Evolutionary conservation across 2,888 invertebrate species (phyloP).

Genomic region (Parnassius glacialis): DNA sequence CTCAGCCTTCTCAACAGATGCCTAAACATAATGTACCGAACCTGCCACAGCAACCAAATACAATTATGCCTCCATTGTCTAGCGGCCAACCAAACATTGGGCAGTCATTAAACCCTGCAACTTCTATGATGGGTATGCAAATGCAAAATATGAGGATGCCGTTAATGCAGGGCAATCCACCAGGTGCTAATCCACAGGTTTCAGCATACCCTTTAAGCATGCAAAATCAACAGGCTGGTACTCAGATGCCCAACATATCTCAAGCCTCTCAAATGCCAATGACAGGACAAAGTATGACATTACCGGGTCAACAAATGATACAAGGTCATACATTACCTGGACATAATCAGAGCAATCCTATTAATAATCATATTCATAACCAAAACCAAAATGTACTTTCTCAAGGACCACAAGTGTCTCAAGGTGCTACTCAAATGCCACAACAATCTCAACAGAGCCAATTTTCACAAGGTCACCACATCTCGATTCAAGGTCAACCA

Average conservation of each 20-base stretch:
- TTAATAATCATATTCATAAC: slow-evolving; percentile 35
- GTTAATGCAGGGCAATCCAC: slow-evolving; percentile 55
- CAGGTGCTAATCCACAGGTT: slow-evolving; percentile 48
- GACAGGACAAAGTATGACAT: slow-evolving; percentile 50
- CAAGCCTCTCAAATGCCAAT: slow-evolving; percentile 44
- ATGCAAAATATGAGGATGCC: slow-evolving; percentile 72
- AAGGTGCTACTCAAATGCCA: slow-evolving; percentile 38
- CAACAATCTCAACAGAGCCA: slow-evolving; percentile 35
- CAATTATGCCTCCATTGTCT: slow-evolving; percentile 51
- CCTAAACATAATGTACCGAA: slow-evolving; percentile 41
- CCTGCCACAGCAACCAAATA: slow-evolving; percentile 52
- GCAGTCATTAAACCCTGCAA: slow-evolving; percentile 54
- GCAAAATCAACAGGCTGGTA: slow-evolving; percentile 48
- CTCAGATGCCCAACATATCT: slow-evolving; percentile 50
- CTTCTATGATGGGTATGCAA: slow-evolving; percentile 63
- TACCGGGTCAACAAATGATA: slow-evolving; percentile 49
- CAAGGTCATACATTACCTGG: slow-evolving; percentile 34
- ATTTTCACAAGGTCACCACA: slow-evolving; percentile 43
- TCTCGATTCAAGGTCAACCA: slow-evolving; percentile 46
- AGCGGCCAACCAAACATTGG: slow-evolving; percentile 47
- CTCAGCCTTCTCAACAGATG: slow-evolving; percentile 42
- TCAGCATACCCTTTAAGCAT: slow-evolving; percentile 54
- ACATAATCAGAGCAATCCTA: slow-evolving; percentile 25
- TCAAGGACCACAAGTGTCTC: slow-evolving; percentile 45
- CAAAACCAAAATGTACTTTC: slow-evolving; percentile 43